These are phyloP conservation scores for Eretmochelys imbricata DNA, from an alignment of 2,113 vertebrate genomes.

Conservation along the genomic window DNA sequence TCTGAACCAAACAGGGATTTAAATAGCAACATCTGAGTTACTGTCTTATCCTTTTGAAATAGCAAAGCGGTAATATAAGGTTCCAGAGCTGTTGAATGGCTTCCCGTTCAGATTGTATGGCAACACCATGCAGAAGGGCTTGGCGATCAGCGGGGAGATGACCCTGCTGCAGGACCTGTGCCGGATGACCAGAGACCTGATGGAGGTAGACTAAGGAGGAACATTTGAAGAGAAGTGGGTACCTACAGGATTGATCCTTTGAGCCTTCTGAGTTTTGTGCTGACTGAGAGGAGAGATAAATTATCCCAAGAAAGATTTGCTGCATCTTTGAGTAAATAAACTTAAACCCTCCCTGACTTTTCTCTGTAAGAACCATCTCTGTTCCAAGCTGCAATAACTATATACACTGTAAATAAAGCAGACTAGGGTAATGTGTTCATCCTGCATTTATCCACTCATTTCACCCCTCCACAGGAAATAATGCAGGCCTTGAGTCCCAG, in stretches of 20 bases:
- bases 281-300: slow-evolving; percentile 25
- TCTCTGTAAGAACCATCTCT: not conserved
- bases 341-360: slow-evolving; percentile 14
- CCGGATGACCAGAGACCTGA: not conserved
- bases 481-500: not conserved
- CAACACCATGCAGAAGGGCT: not conserved
- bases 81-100: not conserved
- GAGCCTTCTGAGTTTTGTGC: slow-evolving; percentile 1
- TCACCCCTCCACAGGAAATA: not conserved
- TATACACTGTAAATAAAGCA: not conserved
- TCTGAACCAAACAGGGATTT: not conserved
- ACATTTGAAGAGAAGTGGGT: not conserved
- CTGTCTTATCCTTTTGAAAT: not conserved
- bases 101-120: not conserved
- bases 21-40: not conserved
- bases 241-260: not conserved
- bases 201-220: not conserved
- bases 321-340: not conserved
- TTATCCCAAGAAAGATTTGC: not conserved
- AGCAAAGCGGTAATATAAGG: not conserved
- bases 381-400: not conserved
- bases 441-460: not conserved
- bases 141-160: not conserved
- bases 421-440: not conserved
- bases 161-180: not conserved